Evolutionary conservation across 2,888 invertebrate species (phyloP).

Genomic region (Helleia helle): DNA sequence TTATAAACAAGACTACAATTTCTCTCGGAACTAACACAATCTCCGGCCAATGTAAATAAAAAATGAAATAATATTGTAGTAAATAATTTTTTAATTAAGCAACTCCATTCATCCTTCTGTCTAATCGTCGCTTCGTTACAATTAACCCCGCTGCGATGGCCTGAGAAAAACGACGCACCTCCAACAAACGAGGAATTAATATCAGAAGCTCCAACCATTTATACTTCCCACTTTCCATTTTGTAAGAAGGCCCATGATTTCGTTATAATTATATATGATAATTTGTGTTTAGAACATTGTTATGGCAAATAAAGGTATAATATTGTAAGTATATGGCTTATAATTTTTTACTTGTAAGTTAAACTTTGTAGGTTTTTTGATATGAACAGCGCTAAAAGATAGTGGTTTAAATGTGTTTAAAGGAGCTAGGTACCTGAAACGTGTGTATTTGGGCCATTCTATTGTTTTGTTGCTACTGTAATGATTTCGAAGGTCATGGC

Average conservation of each 20-base stretch:
- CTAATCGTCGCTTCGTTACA: slow-evolving; percentile 39
- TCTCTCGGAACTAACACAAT: too few species aligned
- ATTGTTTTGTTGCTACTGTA: too few species aligned
- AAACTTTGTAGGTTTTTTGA: too few species aligned
- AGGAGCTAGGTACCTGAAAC: too few species aligned
- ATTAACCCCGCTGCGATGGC: slow-evolving; percentile 45
- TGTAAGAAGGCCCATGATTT: slow-evolving; percentile 44
- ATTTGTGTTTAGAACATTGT: slow-evolving; percentile 10
- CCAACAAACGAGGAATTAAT: slow-evolving; percentile 65
- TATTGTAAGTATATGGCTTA: too few species aligned
- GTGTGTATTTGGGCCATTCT: too few species aligned
- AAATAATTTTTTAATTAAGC: background rate
- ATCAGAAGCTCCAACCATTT: slow-evolving; percentile 48
- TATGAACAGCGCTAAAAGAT: too few species aligned
- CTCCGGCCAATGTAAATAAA: background rate
- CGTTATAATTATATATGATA: slow-evolving; percentile 48
- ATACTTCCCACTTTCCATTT: slow-evolving; percentile 53
- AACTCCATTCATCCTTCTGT: slow-evolving; percentile 33
- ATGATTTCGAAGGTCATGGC: too few species aligned
- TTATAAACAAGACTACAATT: too few species aligned
- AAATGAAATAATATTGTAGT: background rate
- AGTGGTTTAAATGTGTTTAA: too few species aligned
- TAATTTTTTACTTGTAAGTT: too few species aligned
- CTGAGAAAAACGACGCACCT: slow-evolving; percentile 43
- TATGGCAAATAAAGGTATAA: too few species aligned